Base-by-base conservation (phyloP, 2,888 invertebrate species). In the Hybos culiciformis region DNA sequence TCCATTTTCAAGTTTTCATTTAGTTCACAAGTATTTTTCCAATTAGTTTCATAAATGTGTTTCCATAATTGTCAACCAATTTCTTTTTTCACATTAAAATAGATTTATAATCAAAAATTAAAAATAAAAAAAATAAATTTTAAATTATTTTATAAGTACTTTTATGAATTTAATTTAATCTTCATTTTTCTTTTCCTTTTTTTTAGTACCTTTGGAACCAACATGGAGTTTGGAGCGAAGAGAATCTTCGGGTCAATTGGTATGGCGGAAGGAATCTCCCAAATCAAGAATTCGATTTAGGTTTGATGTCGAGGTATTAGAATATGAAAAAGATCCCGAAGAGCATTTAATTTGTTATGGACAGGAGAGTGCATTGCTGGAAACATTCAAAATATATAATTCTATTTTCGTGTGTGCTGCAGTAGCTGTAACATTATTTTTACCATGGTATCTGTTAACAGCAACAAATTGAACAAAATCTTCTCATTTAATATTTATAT, bases 221-320 rank as follows among this genome's bases (percentile, higher is more conserved):
- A 62, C 63, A 46, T 68, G 68, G 68, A 66, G 62, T 49, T 52
- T 68, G 50, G 68, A 68, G 49, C 55, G 68, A 8, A 55, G 67
- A 12, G 64, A 62, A 39, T 68, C 68, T 14, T 64, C 66, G 0
- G 67, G 67, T 1, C 60, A 61, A 45, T 57, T 68, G 46, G 67
- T 67, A 17, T 68, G 68, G 68, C 58, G 65, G 26, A 61, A 66
- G 39, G 67, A 67, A 26, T 60, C 62, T 3, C 64, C 62, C 19
- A 54, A 60, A 43, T 62, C 66, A 3, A 65, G 62, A 48, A 66
- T 68, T n/a, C 64, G 66, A 29, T 68, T 68, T 51, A 62, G 68
- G 17, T 66, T 64, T 43, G 68, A 68, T 41, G 68, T 68, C 23
- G 67, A 68, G 49, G 66, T 68, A 12, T 45, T 67, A 33, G 68